phyloP scores from a whole-genome alignment of 2,797 vertebrate genomes.

The Acrossocheilus fasciatus region DNA sequence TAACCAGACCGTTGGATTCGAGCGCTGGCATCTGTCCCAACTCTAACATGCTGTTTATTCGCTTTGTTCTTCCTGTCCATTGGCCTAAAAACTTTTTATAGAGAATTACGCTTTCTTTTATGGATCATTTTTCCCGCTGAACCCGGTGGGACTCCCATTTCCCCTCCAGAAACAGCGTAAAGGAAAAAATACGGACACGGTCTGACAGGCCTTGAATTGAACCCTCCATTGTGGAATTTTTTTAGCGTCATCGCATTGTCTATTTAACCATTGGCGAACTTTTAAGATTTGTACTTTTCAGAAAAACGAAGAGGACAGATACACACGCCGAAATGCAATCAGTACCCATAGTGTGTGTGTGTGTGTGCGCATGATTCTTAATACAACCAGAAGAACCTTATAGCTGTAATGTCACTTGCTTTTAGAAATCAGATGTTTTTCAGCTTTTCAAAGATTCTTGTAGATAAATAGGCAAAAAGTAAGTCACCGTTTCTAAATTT shows the following conservation, averaged over 20 bases:
- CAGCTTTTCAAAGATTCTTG: constrained; percentile 39
- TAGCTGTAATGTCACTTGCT: constrained; percentile 4
- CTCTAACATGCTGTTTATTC: constrained; percentile 2
- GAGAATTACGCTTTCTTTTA: constrained; percentile 28
- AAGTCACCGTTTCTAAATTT: constrained; percentile 5
- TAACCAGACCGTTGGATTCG: not conserved
- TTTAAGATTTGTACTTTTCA: constrained; percentile 23
- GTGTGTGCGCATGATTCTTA: constrained; percentile 6
- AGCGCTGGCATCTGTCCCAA: constrained; percentile 14
- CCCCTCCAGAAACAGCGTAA: constrained; percentile 7
- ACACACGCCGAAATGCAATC: constrained; percentile 16
- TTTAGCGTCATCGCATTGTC: not conserved
- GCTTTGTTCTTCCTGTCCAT: constrained; percentile 28
- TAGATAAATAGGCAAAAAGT: not conserved
- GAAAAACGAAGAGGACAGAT: not conserved
- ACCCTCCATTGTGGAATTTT: not conserved
- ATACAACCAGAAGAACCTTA: constrained; percentile 14
- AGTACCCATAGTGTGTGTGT: not conserved
- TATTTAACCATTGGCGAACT: constrained; percentile 17
- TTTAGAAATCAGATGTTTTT: constrained; percentile 18
- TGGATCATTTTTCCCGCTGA: not conserved
- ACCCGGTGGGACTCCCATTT: not conserved
- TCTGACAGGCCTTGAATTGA: constrained; percentile 10
- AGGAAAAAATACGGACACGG: not conserved
- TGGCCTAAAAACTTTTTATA: constrained; percentile 34